Base-by-base conservation (phyloP, 2,888 invertebrate species). In the Ophraella communa region DNA sequence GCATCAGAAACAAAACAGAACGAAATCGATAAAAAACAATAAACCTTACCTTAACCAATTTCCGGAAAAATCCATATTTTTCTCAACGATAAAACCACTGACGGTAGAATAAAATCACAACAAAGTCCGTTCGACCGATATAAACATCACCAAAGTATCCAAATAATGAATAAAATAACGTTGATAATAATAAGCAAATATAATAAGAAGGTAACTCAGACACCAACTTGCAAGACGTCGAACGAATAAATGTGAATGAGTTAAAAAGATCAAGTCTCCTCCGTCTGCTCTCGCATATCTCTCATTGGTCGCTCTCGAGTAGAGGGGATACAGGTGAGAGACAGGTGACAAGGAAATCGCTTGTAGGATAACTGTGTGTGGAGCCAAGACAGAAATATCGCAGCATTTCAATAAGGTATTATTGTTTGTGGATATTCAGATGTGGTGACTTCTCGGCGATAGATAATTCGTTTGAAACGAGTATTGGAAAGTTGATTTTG, bases 311-410 rank as follows among this genome's bases (percentile, higher is more conserved):
- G 72, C 63, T 65, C 62, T 67, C 67, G 62, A 68, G 67, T 70
- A 76, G 80, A 73, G 78, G 80, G 80, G 78, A 73, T 71, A 73
- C 79, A 78, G 79, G 79, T 78, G 78, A 78, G 73, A 72, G 68
- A 68, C 72, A 73, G 72, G 72, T 72, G 73, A 63, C 63, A 54
- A 27, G 17, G 49, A 27, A 24, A 24, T 14, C 27, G 27, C 7
- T 39, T 14, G 17, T 14, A 14, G 24, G 17, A 14, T 24, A 24
- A 14, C 3, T 4, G 14, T 27, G 49, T 17, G 49, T 51, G 27
- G 51, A 52, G 61, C 11, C 59, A 59, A 60, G 54, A 35, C 21
- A 51, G 51, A 51, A 27, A 21, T 18, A 52, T 21, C 52, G 56
- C 61, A 23, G 56, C 59, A 47, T 61, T 52, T 55, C 51, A 65